Percentiles rank a stretch among this genome's conserved stretches.
Evolutionary conservation across 2,888 invertebrate genomes (phyloP).

Genomic region (Andricus curvator): DNA sequence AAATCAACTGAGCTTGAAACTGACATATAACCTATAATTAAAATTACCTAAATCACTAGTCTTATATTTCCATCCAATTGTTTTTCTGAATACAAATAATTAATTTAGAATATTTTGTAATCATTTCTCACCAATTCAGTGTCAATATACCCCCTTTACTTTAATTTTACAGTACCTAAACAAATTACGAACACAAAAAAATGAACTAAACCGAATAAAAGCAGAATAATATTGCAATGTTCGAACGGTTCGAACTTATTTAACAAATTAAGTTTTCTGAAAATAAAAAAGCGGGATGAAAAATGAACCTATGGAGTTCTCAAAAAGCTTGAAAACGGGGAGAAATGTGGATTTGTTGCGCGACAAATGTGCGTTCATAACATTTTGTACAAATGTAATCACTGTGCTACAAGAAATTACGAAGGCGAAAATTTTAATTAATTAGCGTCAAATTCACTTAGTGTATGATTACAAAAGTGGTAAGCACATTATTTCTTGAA

Average conservation of each 20-base stretch:
- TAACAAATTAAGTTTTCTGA: background rate
- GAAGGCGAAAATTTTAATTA: background rate
- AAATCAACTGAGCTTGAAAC: too few species aligned
- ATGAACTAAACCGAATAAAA: background rate
- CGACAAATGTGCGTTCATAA: background rate
- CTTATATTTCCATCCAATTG: background rate
- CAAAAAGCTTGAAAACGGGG: background rate
- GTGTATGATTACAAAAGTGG: background rate
- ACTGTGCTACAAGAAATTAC: background rate
- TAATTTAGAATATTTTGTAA: background rate
- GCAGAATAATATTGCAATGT: background rate
- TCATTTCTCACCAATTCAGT: background rate
- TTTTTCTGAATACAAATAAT: background rate
- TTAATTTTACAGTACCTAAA: background rate
- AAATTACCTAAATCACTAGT: background rate
- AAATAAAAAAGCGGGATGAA: background rate
- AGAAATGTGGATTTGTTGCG: background rate
- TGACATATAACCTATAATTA: too few species aligned
- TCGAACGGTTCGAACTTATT: background rate
- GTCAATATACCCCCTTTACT: background rate
- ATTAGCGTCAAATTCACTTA: background rate
- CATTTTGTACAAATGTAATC: slow-evolving; percentile 1
- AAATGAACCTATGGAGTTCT: background rate
- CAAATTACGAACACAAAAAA: background rate
- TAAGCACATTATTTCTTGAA: background rate